Evolutionary conservation across 2,113 vertebrate genomes (phyloP).

Genomic region (Maccullochella peelii): DNA sequence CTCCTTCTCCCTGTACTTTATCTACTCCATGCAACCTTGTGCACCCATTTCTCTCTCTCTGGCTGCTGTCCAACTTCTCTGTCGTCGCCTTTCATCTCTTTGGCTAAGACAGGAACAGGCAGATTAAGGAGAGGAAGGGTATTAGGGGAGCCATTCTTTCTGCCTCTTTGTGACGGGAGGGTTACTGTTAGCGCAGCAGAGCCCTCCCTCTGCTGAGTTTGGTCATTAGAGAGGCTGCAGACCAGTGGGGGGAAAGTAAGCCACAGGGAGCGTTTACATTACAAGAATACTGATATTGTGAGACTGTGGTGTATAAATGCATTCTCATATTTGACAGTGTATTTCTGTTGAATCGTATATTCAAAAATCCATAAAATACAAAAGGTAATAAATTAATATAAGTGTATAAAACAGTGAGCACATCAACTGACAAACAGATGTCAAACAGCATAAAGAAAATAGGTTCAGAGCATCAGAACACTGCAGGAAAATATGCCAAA

Average conservation of each 20-base stretch:
- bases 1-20: conserved; percentile 42
- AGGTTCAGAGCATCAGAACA: neutral
- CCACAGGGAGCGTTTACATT: conserved; percentile 64
- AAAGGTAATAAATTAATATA: conserved; percentile 13
- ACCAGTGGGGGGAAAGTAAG: conserved; percentile 43
- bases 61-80: conserved; percentile 59
- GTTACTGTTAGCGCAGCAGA: conserved; percentile 52
- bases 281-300: conserved; percentile 53
- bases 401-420: conserved; percentile 14
- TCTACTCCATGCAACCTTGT: conserved; percentile 54
- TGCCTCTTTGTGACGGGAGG: conserved; percentile 53
- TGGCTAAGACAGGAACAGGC: conserved; percentile 60
- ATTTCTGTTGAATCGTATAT: neutral
- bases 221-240: conserved; percentile 68
- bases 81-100: conserved; percentile 69
- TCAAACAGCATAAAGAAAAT: neutral
- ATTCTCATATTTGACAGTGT: neutral
- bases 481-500: neutral
- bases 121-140: conserved; percentile 70
- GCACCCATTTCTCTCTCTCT: conserved; percentile 38
- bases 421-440: neutral
- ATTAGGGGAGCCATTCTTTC: conserved; percentile 66
- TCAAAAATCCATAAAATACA: neutral
- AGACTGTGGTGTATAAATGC: conserved; percentile 4
- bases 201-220: conserved; percentile 55